These are phyloP conservation scores for Dicrurus megarhynchus DNA, from an alignment of 2,113 vertebrate genomes.

Conservation along the genomic window DNA sequence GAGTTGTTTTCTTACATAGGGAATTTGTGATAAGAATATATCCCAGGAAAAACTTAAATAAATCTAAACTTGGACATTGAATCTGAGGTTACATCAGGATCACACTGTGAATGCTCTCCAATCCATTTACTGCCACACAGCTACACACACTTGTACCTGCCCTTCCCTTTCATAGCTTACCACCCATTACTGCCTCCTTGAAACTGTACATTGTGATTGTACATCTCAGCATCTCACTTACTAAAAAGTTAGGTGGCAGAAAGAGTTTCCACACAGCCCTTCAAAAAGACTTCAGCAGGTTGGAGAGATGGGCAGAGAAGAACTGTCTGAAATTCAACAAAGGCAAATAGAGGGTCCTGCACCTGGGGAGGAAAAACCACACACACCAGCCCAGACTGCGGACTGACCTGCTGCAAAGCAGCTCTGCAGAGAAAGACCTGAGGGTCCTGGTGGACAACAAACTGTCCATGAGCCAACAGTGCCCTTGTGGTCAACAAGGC, in stretches of 20 bases:
- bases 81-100: not conserved
- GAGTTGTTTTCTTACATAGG: not conserved
- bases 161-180: not conserved
- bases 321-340: not conserved
- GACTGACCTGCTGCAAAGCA: not conserved
- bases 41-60: not conserved
- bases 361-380: not conserved
- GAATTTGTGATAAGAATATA: not conserved
- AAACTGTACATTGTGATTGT: not conserved
- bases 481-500: not conserved
- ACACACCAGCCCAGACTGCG: not conserved
- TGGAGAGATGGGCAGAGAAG: not conserved
- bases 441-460: not conserved
- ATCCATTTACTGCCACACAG: not conserved
- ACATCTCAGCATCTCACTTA: not conserved
- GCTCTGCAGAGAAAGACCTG: not conserved
- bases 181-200: not conserved
- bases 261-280: not conserved
- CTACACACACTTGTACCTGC: not conserved
- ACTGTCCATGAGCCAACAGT: not conserved
- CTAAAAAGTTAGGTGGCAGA: not conserved
- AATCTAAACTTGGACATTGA: not conserved
- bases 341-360: not conserved
- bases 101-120: not conserved
- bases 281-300: not conserved